Percentiles rank a stretch among this genome's conserved stretches.
Evolutionary conservation across 2,113 vertebrate genomes (phyloP).

Genomic region (Felis catus): DNA sequence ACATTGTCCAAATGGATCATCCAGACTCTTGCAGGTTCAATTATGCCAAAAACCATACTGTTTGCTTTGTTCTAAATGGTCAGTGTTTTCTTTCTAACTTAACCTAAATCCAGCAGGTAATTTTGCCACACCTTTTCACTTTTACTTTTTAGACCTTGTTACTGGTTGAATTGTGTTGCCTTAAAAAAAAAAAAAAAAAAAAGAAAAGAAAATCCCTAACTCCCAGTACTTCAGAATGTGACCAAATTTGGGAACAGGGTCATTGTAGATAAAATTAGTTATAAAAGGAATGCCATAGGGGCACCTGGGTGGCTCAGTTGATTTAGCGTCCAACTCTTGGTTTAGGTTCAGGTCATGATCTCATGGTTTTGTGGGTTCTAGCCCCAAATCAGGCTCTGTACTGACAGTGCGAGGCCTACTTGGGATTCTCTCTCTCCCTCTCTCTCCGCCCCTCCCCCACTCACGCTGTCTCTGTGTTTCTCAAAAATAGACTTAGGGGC

Average conservation of each 20-base stretch:
- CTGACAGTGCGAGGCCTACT: no score
- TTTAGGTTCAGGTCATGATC: no score
- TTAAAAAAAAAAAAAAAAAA: background rate
- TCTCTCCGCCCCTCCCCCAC: no score
- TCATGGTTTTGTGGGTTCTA: no score
- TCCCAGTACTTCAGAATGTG: background rate
- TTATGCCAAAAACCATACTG: background rate
- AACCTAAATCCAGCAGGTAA: background rate
- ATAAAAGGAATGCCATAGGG: background rate
- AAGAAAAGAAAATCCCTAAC: background rate
- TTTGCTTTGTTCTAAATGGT: background rate
- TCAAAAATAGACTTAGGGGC: no score
- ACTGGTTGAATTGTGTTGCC: background rate
- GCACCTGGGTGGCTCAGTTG: no score
- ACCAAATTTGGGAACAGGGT: background rate
- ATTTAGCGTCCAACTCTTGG: no score
- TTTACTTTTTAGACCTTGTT: background rate
- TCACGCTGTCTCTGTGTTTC: no score
- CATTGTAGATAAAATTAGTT: background rate
- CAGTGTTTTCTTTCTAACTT: background rate
- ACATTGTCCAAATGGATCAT: background rate
- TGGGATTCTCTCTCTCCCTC: no score
- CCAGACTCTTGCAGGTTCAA: background rate
- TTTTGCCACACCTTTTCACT: background rate
- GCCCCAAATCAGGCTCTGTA: no score